Evolutionary conservation across 2,888 invertebrate genomes (phyloP).

Genomic region (Callyntrura guangdongensis): DNA sequence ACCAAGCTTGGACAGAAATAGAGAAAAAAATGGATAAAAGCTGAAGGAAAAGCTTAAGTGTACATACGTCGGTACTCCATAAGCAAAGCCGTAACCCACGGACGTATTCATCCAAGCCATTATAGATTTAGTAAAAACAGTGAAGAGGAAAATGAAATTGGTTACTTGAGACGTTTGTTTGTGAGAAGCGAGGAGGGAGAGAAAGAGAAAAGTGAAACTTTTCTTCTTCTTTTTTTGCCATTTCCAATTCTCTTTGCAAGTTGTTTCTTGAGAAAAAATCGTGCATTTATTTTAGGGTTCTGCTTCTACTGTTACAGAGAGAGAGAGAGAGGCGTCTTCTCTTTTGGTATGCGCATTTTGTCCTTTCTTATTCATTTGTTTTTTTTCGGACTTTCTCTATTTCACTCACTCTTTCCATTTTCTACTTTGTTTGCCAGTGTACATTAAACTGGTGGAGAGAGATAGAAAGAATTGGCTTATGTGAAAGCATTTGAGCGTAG

Average conservation of each 20-base stretch:
- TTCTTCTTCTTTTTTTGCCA: constrained; percentile 59
- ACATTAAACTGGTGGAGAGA: constrained; percentile 21
- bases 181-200: constrained; percentile 2
- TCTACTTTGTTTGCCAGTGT: constrained; percentile 2
- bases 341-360: background rate
- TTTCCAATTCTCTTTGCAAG: constrained; percentile 56
- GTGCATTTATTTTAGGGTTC: constrained; percentile 64
- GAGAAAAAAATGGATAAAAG: no score
- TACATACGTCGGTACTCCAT: no score
- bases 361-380: constrained; percentile 10
- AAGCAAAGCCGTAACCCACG: no score
- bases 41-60: no score
- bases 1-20: no score
- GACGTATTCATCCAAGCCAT: no score
- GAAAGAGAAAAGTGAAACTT: constrained; percentile 10
- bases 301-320: background rate
- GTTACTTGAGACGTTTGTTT: constrained; percentile 49
- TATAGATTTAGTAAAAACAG: constrained; percentile 11
- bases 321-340: constrained; percentile 22
- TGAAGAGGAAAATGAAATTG: constrained; percentile 61
- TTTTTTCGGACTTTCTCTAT: no score
- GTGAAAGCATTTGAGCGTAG: constrained; percentile 65
- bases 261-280: constrained; percentile 31
- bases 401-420: no score
- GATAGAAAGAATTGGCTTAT: constrained; percentile 59